Evolutionary conservation across 2,888 invertebrate genomes (phyloP), one percentile per base, ranked within the genome.

Genomic region (Habroteleia sp.): DNA sequence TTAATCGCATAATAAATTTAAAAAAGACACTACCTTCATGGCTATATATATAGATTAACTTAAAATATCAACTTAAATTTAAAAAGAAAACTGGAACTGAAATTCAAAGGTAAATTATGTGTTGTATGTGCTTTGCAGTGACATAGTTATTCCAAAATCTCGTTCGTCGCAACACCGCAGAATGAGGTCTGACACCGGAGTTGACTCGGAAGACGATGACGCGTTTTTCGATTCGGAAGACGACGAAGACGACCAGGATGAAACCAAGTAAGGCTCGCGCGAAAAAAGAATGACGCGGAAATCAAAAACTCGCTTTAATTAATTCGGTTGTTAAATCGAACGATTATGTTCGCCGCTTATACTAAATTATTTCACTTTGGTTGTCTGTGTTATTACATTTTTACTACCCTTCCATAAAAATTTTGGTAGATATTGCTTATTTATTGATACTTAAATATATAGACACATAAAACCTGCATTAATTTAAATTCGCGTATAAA

Each of bases 141-240:
- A 91, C 79, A 89, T 91, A 42, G 90, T 92, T 20, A 89, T 92
- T 73, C 91, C 91, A 16, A 91, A 91, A 86, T 89, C 91, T 11
- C 87, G 88, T 71, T 88, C 82, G 25, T 79, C 83, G 35, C 90
- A 90, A 74, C 91, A 91, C 79, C 90, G 90, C 78, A 88, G 89
- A 80, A 90, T 90, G 84, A 88, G 89, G 68, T 89, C 90, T 63
- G 89, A 90, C 80, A 84, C 83, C 33, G 86, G 85, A 58, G 87
- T 89, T 77, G 86, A 90, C 83, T 91, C 91, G 79, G 92, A 93
- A 83, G 82, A 92, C 77, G 92, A 93, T 77, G 92, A 92, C 81
- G 92, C 94, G 58, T 94, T 94, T 87, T 94, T 94, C 83, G 93
- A 94, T 84, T 92, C 92, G 48, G 92, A 93, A 81, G 93, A 92